Percentiles rank a stretch among this genome's conserved stretches.
These are phyloP conservation scores for Hyperopisus bebe DNA, from an alignment of 2,113 vertebrate species.

Conservation along the genomic window DNA sequence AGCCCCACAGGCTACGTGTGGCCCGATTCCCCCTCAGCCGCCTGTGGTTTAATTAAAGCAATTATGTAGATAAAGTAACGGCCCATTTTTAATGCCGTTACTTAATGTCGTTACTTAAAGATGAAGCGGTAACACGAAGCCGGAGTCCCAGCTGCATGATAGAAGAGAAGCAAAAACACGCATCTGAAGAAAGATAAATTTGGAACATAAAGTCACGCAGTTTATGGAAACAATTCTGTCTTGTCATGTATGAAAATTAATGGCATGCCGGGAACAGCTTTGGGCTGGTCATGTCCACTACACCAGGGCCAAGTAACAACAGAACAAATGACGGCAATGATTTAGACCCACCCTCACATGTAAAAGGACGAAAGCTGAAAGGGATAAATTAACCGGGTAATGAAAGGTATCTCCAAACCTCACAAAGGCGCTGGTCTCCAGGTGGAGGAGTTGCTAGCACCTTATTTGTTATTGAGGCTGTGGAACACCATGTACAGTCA, in stretches of 20 bases:
- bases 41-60: not conserved
- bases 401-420: not conserved
- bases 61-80: not conserved
- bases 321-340: not conserved
- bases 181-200: not conserved
- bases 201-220: not conserved
- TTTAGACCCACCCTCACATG: not conserved
- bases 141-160: not conserved
- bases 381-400: not conserved
- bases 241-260: not conserved
- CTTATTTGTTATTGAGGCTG: not conserved
- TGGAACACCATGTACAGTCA: not conserved
- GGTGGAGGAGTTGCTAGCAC: not conserved
- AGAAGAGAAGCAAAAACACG: too few species aligned
- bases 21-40: not conserved
- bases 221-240: not conserved
- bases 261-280: not conserved
- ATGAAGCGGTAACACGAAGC: not conserved
- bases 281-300: not conserved
- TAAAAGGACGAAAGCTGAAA: not conserved
- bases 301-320: not conserved
- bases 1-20: not conserved
- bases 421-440: not conserved
- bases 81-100: not conserved
- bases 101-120: not conserved